phyloP scores from a whole-genome alignment of 2,797 vertebrate genomes.

The Phrynocephalus forsythii region DNA sequence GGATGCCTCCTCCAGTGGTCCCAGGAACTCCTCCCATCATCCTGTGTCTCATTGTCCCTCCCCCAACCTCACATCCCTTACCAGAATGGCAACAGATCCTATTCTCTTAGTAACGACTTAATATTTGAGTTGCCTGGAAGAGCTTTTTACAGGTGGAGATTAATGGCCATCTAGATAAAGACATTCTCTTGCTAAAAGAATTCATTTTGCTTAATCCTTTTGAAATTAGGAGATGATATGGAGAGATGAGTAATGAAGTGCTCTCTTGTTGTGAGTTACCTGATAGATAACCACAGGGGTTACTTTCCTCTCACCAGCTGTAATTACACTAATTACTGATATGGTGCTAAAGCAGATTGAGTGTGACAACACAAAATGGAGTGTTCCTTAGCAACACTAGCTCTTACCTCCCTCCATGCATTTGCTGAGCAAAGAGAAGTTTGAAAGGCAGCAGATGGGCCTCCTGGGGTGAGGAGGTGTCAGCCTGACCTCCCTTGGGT shows the following conservation, averaged over 20 bases:
- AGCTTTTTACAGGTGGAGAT: constrained; percentile 61
- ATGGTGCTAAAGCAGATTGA: constrained; percentile 60
- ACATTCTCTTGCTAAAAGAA: constrained; percentile 68
- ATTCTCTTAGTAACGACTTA: constrained; percentile 61
- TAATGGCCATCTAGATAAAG: constrained; percentile 65
- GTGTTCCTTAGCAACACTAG: constrained; percentile 48
- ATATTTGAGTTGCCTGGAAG: constrained; percentile 69
- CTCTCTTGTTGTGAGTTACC: constrained; percentile 70
- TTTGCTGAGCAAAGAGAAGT: neutral
- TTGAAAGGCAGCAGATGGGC: neutral
- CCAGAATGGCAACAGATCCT: constrained; percentile 43
- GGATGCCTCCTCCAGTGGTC: too few relatives aligned
- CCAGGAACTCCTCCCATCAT: too few relatives aligned
- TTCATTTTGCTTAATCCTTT: constrained; percentile 73
- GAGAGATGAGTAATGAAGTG: constrained; percentile 72
- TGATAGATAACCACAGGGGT: constrained; percentile 76
- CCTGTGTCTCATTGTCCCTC: neutral
- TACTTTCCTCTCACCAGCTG: constrained; percentile 69
- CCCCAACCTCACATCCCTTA: neutral
- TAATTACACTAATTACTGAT: constrained; percentile 77
- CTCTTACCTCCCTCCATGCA: neutral
- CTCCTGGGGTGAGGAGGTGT: neutral
- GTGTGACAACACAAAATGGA: constrained; percentile 54
- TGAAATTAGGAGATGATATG: constrained; percentile 70
- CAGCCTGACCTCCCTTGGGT: too few relatives aligned